Evolutionary conservation across 2,797 vertebrate genomes (phyloP).

Genomic region (Hypotaenidia okinawae): DNA sequence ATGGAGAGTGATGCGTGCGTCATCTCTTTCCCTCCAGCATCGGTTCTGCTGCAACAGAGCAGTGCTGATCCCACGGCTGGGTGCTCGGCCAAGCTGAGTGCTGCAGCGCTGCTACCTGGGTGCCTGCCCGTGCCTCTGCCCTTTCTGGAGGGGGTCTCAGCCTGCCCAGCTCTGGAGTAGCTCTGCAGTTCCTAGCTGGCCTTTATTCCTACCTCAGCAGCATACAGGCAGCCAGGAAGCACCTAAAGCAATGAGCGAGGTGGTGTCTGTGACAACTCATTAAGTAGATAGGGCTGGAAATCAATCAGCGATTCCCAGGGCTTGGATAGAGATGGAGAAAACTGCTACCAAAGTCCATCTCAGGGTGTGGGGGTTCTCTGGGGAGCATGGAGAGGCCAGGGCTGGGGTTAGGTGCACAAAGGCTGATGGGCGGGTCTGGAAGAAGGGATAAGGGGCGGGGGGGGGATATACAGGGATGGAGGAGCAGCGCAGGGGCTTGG

Average conservation of each 20-base stretch:
- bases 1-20: fast-evolving
- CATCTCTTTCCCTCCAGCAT: not conserved
- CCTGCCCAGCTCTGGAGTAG: not conserved
- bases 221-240: not conserved
- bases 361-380: fast-evolving
- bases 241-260: fast-evolving
- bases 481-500: not conserved
- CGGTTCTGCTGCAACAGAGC: not conserved
- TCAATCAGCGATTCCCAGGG: not conserved
- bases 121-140: not conserved
- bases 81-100: not conserved
- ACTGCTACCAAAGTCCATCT: not conserved
- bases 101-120: not conserved
- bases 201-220: fast-evolving
- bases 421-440: not conserved
- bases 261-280: not conserved
- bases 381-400: fast-evolving
- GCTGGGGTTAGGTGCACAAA: not conserved
- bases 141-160: not conserved
- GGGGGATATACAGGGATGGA: too few species aligned
- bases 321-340: not conserved
- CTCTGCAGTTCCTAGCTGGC: not conserved
- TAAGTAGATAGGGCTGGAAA: not conserved
- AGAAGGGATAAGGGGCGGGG: fast-evolving
- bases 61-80: fast-evolving